These are phyloP conservation scores for Megatriorchis doriae DNA, from an alignment of 2,113 vertebrate genomes.

Conservation along the genomic window DNA sequence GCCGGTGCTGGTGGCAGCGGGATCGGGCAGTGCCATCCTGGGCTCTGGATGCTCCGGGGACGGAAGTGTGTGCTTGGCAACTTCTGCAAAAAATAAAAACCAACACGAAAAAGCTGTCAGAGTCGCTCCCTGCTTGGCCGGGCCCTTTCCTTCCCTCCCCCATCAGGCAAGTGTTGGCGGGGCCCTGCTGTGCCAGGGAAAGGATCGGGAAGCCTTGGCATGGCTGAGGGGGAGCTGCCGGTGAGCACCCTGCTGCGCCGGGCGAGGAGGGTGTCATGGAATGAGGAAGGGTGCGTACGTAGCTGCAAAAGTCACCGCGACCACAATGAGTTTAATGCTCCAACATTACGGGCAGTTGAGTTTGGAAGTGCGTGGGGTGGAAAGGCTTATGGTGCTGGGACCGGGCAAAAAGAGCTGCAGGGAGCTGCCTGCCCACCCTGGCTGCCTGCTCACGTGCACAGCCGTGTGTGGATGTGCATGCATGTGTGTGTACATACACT, in stretches of 20 bases:
- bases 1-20: fast-evolving
- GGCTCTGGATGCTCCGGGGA: neutral
- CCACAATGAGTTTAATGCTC: neutral
- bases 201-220: neutral
- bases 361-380: neutral
- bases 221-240: fast-evolving
- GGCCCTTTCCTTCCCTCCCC: neutral
- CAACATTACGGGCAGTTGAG: fast-evolving
- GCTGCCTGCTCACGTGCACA: neutral
- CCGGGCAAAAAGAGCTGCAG: neutral
- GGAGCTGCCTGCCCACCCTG: neutral
- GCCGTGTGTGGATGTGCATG: neutral
- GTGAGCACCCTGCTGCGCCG: neutral
- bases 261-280: neutral
- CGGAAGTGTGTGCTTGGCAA: neutral
- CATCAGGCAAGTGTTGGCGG: fast-evolving
- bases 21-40: fast-evolving
- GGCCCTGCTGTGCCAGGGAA: neutral
- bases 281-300: fast-evolving
- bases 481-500: fast-evolving
- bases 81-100: neutral
- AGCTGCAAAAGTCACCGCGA: neutral
- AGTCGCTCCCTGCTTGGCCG: fast-evolving
- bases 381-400: neutral
- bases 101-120: neutral